These are phyloP conservation scores for Apteryx mantelli DNA, from an alignment of 2,113 vertebrate species.

Conservation along the genomic window DNA sequence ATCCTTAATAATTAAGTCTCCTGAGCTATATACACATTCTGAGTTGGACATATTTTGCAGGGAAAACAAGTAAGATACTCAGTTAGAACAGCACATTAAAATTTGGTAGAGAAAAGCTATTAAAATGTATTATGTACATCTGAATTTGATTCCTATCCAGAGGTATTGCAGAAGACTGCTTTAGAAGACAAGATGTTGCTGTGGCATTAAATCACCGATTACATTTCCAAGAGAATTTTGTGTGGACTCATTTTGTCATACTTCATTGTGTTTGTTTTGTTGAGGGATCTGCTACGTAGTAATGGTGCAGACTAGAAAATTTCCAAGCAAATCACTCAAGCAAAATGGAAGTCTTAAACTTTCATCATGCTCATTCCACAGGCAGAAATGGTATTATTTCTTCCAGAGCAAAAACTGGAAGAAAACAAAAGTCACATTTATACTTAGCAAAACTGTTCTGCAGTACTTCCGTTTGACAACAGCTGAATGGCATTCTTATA, in stretches of 20 bases:
- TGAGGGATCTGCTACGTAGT: background rate
- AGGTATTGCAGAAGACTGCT: background rate
- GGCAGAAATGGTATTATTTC: background rate
- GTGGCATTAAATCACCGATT: background rate
- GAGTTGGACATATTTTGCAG: background rate
- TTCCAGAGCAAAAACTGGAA: background rate
- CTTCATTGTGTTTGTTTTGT: background rate
- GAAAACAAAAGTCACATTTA: background rate
- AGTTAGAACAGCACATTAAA: background rate
- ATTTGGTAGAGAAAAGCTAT: background rate
- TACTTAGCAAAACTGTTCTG: background rate
- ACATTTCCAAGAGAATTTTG: background rate
- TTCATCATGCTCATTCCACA: background rate
- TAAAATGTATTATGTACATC: background rate
- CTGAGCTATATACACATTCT: background rate
- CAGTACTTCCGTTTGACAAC: background rate
- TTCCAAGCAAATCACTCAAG: background rate
- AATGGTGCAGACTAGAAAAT: background rate
- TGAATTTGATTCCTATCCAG: background rate
- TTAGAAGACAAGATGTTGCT: background rate
- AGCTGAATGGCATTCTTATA: background rate
- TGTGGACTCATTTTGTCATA: background rate
- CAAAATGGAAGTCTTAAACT: background rate
- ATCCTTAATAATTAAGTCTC: background rate
- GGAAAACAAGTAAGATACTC: background rate